These are phyloP conservation scores for Leptarthrus brevirostris DNA, from an alignment of 2,888 invertebrate species.

Conservation along the genomic window DNA sequence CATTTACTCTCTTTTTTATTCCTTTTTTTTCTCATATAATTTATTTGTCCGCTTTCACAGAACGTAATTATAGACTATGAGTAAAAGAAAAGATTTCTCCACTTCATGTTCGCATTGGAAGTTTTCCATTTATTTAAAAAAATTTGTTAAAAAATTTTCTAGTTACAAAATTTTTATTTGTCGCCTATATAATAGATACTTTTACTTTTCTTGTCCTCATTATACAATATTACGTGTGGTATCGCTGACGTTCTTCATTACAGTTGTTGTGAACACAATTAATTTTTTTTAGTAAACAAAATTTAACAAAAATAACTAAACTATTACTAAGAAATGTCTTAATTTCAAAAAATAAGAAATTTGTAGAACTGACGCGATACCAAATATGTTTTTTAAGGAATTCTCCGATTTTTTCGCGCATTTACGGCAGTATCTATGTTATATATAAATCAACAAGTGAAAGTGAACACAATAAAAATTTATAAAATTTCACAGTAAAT, in stretches of 20 bases:
- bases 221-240: slow-evolving; percentile 30
- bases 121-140: slow-evolving; percentile 3
- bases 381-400: no score
- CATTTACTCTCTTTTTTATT: slow-evolving; percentile 8
- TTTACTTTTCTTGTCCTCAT: slow-evolving; percentile 39
- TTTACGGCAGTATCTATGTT: no score
- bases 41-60: slow-evolving; percentile 37
- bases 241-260: slow-evolving; percentile 20
- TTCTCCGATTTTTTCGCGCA: no score
- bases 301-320: no score
- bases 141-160: slow-evolving; percentile 27
- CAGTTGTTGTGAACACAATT: no score
- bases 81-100: slow-evolving; percentile 41
- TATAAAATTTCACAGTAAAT: no score
- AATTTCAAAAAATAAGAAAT: no score
- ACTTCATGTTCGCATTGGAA: slow-evolving; percentile 12
- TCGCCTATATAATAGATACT: slow-evolving; percentile 46
- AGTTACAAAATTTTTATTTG: slow-evolving; percentile 31
- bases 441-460: no score
- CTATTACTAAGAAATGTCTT: no score
- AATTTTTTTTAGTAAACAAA: no score
- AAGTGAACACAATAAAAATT: no score
- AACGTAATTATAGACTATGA: slow-evolving; percentile 31
- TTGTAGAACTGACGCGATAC: no score
- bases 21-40: not conserved